A percentile compares a stretch with the other conserved stretches of the same genome.
Conservation (phyloP, 2,797 vertebrate genomes). For the Intellagama lesueurii region DNA sequence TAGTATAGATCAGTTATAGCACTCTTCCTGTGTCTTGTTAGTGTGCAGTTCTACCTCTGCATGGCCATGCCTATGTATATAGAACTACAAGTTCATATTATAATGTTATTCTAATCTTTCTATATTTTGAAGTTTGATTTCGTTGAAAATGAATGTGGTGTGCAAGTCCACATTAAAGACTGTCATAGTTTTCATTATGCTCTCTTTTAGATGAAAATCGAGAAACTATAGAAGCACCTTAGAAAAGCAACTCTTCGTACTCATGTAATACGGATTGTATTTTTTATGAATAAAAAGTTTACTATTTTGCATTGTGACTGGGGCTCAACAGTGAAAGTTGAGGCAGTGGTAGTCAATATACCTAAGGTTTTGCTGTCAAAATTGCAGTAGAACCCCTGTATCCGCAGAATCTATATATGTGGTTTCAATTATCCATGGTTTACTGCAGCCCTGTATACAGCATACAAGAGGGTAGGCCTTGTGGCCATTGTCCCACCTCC, state of each 20-base stretch:
- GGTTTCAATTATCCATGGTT: too few species aligned
- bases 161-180: background rate
- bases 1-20: background rate
- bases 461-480: too few species aligned
- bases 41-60: background rate
- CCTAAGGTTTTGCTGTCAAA: constrained; percentile 1
- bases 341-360: background rate
- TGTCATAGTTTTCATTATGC: constrained; percentile 19
- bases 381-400: background rate
- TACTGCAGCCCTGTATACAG: too few species aligned
- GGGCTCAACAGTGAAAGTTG: background rate
- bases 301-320: background rate
- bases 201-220: background rate
- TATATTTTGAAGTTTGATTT: background rate
- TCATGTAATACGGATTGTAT: background rate
- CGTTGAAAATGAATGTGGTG: background rate
- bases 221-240: constrained; percentile 6
- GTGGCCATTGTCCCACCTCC: too few species aligned
- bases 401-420: too few species aligned
- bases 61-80: background rate
- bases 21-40: background rate
- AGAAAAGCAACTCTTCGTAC: background rate
- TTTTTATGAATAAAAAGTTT: background rate
- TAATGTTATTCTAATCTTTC: background rate
- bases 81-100: background rate